These are phyloP conservation scores for Arrhopalites spinosus DNA, from an alignment of 2,888 invertebrate species.

Conservation along the genomic window DNA sequence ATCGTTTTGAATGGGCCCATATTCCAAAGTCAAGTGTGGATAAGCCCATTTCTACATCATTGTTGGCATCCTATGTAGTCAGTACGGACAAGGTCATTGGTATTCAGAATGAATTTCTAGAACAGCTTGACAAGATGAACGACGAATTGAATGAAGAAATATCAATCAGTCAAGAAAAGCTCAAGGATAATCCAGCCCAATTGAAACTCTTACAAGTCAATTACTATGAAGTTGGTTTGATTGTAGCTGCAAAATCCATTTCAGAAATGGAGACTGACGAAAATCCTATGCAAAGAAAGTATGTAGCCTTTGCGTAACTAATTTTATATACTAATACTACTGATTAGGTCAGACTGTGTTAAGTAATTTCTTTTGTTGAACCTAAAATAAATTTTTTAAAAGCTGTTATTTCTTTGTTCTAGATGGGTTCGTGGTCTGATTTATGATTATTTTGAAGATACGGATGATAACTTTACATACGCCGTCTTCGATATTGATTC, in stretches of 20 bases:
- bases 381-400: background rate
- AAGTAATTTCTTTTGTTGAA: background rate
- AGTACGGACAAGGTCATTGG: background rate
- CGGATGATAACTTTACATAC: background rate
- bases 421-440: conserved; percentile 27
- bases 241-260: background rate
- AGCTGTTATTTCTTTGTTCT: background rate
- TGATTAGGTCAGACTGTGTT: background rate
- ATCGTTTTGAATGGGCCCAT: conserved; percentile 27
- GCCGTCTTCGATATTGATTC: conserved; percentile 14
- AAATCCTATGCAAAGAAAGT: too few relatives aligned
- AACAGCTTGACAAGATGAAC: background rate
- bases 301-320: too few relatives aligned
- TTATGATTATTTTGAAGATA: background rate
- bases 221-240: background rate
- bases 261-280: too few relatives aligned
- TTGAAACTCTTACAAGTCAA: background rate
- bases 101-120: background rate
- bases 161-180: background rate
- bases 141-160: conserved; percentile 10
- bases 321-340: too few relatives aligned
- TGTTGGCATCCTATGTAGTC: background rate
- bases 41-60: background rate
- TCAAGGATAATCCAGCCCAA: background rate
- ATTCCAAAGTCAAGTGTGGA: background rate